Base-by-base conservation (phyloP, 1,140 invertebrate genomes). In the Lineus longissimus region DNA sequence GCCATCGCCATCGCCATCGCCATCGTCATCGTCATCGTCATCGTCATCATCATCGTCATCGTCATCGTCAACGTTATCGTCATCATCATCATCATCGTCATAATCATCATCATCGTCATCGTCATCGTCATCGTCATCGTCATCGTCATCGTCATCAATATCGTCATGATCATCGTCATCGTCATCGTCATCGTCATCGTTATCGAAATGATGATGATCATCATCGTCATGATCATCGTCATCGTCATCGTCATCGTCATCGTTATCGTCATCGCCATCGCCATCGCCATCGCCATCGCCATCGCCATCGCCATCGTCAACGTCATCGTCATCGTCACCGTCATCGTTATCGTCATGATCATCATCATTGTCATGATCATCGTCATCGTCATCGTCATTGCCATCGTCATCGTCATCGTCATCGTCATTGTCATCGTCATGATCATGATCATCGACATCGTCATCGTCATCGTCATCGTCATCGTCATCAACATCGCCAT, bases 1-100 rank as follows among this genome's bases (percentile, higher is more conserved):
- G 40, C n/a, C 40, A 43, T 43, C 40, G 40, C n/a, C 40, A 43
- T 43, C 40, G n/a, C n/a, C 40, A 43, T 43, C 40, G n/a, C n/a
- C 40, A 43, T 43, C 40, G n/a, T 43, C 40, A 43, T 43, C 40
- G n/a, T 43, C 40, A 43, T 43, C 40, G n/a, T 43, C 40, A 43
- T 43, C 40, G n/a, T 43, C 40, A 43, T 43, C 40, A 43, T 43
- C 40, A 43, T 43, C 40, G n/a, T 43, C 40, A 43, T 43, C 40
- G n/a, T 43, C 40, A 43, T 43, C 40, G n/a, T 43, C 40, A 43
- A 13, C 40, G n/a, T 43, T n/a, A 43, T 43, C 40, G n/a, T n/a
- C n/a, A n/a, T n/a, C n/a, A n/a, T n/a, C n/a, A n/a, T n/a, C n/a
- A n/a, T n/a, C n/a, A n/a, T n/a, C n/a, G n/a, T n/a, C n/a, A n/a